phyloP scores from a whole-genome alignment of 2,113 vertebrate genomes.

The Brevimyrus niger region DNA sequence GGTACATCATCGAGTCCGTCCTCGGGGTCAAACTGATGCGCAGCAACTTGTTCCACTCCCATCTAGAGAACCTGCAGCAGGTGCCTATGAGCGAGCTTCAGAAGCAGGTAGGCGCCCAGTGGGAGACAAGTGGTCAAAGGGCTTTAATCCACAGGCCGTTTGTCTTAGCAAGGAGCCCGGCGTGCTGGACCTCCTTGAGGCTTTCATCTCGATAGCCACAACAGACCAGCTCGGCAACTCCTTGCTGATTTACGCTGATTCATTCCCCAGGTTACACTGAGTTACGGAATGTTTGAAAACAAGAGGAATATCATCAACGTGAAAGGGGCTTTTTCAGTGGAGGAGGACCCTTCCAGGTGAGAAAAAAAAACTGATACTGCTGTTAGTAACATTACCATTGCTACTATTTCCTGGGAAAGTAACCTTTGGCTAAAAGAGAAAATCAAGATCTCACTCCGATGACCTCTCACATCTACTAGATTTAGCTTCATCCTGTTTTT shows the following conservation, averaged over 20 bases:
- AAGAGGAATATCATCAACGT: constrained; percentile 75
- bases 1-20: constrained; percentile 82
- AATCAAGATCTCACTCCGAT: neutral
- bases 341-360: constrained; percentile 84
- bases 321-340: constrained; percentile 71
- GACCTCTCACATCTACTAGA: neutral
- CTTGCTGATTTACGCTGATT: neutral
- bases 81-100: constrained; percentile 69
- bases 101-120: constrained; percentile 64
- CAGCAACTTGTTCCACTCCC: constrained; percentile 83
- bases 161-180: neutral
- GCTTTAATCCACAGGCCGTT: too few relatives aligned
- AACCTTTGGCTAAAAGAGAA: neutral
- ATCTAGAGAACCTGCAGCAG: constrained; percentile 86
- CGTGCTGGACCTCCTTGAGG: neutral
- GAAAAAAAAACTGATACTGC: neutral
- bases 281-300: constrained; percentile 80
- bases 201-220: neutral
- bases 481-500: neutral
- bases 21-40: constrained; percentile 74
- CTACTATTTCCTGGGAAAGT: neutral
- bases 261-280: constrained; percentile 72
- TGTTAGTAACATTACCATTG: neutral
- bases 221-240: neutral
- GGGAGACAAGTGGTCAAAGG: neutral